Evolutionary conservation across 2,888 invertebrate genomes (phyloP).

Genomic region (Lasiommata megera): DNA sequence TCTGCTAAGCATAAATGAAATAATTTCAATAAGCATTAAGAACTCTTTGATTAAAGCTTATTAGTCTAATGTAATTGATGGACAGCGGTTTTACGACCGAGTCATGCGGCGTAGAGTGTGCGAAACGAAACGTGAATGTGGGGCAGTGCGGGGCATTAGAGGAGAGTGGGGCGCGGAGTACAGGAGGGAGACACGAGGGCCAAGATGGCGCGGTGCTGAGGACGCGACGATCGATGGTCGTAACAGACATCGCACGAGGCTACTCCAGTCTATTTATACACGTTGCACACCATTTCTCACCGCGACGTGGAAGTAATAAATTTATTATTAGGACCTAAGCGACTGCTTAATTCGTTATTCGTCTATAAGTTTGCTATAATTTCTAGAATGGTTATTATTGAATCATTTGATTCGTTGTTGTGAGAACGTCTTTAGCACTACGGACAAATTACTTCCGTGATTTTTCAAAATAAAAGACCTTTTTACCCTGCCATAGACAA

Average conservation of each 20-base stretch:
- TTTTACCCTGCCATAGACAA: too few species aligned
- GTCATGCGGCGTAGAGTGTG: constrained; percentile 48
- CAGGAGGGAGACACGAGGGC: constrained; percentile 76
- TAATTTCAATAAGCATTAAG: background rate
- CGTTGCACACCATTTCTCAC: constrained; percentile 67
- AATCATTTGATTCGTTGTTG: too few species aligned
- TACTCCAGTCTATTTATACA: constrained; percentile 78
- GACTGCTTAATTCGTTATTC: background rate
- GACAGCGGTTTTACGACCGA: constrained; percentile 22
- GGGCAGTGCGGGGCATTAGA: constrained; percentile 70
- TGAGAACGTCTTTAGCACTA: too few species aligned
- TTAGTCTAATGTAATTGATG: background rate
- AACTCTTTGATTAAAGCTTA: background rate
- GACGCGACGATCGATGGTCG: constrained; percentile 79
- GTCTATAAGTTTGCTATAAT: too few species aligned
- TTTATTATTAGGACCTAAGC: constrained; percentile 12
- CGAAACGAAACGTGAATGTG: constrained; percentile 76
- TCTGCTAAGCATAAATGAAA: background rate
- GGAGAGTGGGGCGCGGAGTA: constrained; percentile 58
- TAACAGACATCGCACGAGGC: constrained; percentile 72
- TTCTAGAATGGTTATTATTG: too few species aligned
- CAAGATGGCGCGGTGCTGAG: constrained; percentile 73
- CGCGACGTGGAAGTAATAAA: constrained; percentile 45
- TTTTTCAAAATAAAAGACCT: too few species aligned
- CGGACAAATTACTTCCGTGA: too few species aligned